Conservation (phyloP, 1,140 invertebrate species). For the Drosophila nigromelanica region DNA sequence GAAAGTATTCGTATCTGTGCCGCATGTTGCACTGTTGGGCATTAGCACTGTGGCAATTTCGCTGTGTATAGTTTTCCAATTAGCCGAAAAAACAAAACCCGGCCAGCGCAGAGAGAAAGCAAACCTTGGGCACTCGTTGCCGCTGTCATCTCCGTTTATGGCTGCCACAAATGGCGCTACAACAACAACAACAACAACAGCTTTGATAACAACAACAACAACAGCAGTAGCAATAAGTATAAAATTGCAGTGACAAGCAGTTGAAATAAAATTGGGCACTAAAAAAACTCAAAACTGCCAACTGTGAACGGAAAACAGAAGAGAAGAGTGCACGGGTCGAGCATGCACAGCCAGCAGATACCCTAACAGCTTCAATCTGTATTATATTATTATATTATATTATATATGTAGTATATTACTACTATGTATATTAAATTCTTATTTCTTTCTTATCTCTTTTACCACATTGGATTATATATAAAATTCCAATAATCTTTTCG, state of each 20-base stretch:
- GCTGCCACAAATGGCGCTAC: slow-evolving; percentile 41
- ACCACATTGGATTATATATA: too few species aligned
- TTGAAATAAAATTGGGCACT: slow-evolving; percentile 39
- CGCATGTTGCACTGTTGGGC: slow-evolving; percentile 22
- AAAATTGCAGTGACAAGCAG: slow-evolving; percentile 49
- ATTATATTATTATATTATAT: too few species aligned
- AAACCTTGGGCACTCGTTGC: slow-evolving; percentile 19
- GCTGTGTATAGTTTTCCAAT: slow-evolving; percentile 72
- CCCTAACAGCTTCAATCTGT: not conserved
- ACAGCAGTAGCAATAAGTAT: slow-evolving; percentile 35
- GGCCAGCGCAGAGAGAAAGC: slow-evolving; percentile 17
- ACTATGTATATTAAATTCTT: too few species aligned
- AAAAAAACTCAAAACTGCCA: slow-evolving; percentile 15
- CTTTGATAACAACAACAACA: too few species aligned
- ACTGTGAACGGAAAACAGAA: slow-evolving; percentile 3
- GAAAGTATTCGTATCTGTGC: not conserved
- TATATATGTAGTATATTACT: not conserved
- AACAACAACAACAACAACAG: slow-evolving; percentile 3
- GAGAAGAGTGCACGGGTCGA: not conserved
- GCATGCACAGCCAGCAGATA: not conserved
- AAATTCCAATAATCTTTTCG: too few species aligned
- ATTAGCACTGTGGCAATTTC: slow-evolving; percentile 25
- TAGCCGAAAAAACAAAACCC: slow-evolving; percentile 51
- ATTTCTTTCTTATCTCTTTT: too few species aligned
- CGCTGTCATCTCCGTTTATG: slow-evolving; percentile 65